Evolutionary conservation across 1,140 invertebrate species (phyloP), one percentile per base, ranked within the genome.

Genomic region (Ceratoteleas bidentatus): DNA sequence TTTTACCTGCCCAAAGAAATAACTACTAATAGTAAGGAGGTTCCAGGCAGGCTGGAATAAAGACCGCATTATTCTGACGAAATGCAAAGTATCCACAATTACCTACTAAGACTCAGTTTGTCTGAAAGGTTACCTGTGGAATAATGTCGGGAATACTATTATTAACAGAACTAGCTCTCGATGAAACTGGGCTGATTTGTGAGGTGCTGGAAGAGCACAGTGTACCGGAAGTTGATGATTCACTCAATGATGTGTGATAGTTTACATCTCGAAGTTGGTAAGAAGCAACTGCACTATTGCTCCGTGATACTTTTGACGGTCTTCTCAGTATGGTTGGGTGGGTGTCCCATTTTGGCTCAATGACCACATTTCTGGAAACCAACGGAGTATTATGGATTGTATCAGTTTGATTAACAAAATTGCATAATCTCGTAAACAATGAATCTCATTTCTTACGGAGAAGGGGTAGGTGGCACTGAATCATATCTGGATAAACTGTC

Each of bases 331-430:
- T 74, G n/a, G 85, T 74, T 9, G 91, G 87, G 85, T 91, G 91
- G 7, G 85, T 89, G 11, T 91, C 91, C 91, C 91, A 92, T 84
- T 88, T 90, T 61, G 90, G 89, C 70, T 92, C 90, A 15, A 78
- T 40, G 10, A 82, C 78, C 53, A 84, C 50, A 88, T 91, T 89
- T 66, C 90, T 91, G 36, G 14, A 83, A 11, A 3, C 13, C 6
- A 1, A 43, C 24, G 24, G 4, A 2, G 1, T 24, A 24, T 24
- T 24, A 24, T 24, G 1, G 4, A 24, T 24, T 24, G 24, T 4
- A 24, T 24, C 24, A 24, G 24, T 24, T 24, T 2, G n/a, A n/a
- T n/a, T n/a, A 24, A 24, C 4, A 24, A 24, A 1, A 24, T 24
- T 24, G 24, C 24, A 24, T 24, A 24, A 24, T n/a, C n/a, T n/a